Percentiles rank a stretch among this genome's conserved stretches.
Conservation (phyloP, 53 echinoderm and acorn worm genomes). For the Antedon mediterranea region DNA sequence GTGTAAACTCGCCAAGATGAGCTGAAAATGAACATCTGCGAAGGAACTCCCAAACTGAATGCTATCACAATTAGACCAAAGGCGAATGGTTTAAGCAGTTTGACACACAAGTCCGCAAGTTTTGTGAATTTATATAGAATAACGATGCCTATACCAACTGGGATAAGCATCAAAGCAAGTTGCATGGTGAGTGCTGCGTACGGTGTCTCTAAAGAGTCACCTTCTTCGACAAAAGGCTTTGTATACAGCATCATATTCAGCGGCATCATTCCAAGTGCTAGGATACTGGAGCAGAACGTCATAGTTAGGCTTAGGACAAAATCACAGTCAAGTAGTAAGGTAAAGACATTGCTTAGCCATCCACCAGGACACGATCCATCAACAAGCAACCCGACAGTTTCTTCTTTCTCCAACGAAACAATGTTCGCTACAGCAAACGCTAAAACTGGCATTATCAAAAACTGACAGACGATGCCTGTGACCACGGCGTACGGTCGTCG, state of each 20-base stretch:
- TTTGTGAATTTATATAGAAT: conserved; percentile 23
- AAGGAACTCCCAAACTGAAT: conserved; percentile 19
- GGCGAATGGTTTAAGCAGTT: conserved; percentile 18
- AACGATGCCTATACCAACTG: conserved; percentile 19
- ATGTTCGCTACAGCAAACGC: conserved; percentile 12
- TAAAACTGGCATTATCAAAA: conserved; percentile 26
- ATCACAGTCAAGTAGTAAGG: conserved; percentile 26
- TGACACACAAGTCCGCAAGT: conserved; percentile 13
- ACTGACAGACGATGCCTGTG: conserved; percentile 27
- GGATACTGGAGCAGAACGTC: conserved; percentile 25
- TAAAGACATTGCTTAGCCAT: conserved; percentile 33
- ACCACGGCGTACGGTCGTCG: conserved; percentile 16
- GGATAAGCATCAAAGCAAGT: conserved; percentile 20
- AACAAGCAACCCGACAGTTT: conserved; percentile 20
- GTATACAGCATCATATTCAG: conserved; percentile 26
- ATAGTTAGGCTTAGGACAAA: conserved; percentile 31
- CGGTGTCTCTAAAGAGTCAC: conserved; percentile 17
- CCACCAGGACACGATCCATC: conserved; percentile 34
- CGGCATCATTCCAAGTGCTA: conserved; percentile 36
- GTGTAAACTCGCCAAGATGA: conserved; percentile 19
- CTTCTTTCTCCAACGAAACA: conserved; percentile 14
- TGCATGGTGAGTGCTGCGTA: conserved; percentile 18
- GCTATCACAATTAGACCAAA: conserved; percentile 13
- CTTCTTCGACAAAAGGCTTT: conserved; percentile 10
- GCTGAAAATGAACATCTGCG: conserved; percentile 24